These are phyloP conservation scores for Melanotus villosus DNA, from an alignment of 2,888 invertebrate genomes.

Conservation along the genomic window DNA sequence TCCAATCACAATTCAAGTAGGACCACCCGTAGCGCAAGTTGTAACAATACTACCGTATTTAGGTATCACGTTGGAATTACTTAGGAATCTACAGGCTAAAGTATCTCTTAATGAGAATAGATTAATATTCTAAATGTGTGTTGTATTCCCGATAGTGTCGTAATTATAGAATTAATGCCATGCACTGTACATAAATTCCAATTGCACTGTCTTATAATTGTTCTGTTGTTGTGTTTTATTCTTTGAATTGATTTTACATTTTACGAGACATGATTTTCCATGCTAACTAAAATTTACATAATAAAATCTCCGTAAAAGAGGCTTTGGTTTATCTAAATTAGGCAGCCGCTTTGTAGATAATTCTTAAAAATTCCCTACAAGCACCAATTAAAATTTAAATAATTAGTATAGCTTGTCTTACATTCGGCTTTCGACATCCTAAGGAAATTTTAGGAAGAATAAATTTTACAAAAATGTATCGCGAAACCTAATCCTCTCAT, in stretches of 20 bases:
- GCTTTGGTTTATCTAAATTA: no score
- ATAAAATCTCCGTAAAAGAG: no score
- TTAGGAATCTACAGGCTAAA: conserved; percentile 1
- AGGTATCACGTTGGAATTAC: neutral
- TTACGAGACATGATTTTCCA: no score
- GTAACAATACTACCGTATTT: conserved; percentile 1
- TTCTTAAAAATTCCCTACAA: neutral
- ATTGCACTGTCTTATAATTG: no score
- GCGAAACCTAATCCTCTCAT: conserved; percentile 5
- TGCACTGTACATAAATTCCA: conserved; percentile 4
- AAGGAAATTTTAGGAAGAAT: neutral
- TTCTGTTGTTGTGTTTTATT: no score
- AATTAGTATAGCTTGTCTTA: conserved; percentile 10
- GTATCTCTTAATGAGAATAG: conserved; percentile 2
- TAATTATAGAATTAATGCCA: conserved; percentile 23
- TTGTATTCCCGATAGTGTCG: conserved; percentile 5
- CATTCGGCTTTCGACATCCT: conserved; percentile 12
- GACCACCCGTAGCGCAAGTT: conserved; percentile 10
- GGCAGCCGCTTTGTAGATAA: neutral
- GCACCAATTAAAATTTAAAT: conserved; percentile 20
- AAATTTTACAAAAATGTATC: conserved; percentile 12
- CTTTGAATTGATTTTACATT: no score
- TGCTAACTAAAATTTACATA: no score
- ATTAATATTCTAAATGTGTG: conserved; percentile 32
- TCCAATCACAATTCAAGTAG: neutral